Evolutionary conservation across 2,797 vertebrate genomes (phyloP).

Genomic region (Oreochromis grahami): DNA sequence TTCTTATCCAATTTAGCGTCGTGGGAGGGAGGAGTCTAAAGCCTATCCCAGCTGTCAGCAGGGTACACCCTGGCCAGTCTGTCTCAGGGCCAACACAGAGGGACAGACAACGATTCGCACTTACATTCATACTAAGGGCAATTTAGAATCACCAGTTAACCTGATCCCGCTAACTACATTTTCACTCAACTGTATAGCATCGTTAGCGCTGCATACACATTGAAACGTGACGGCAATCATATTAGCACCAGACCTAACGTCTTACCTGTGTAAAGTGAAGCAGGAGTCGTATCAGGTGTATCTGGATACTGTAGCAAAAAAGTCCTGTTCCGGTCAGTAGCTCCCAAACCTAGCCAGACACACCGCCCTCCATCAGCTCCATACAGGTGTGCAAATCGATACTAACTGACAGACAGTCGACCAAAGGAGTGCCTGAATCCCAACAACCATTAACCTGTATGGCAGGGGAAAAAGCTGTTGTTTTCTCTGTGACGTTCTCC

Average conservation of each 20-base stretch:
- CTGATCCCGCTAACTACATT: background rate
- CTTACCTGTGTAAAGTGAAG: background rate
- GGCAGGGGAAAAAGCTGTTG: background rate
- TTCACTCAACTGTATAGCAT: background rate
- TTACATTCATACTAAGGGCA: background rate
- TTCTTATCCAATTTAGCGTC: background rate
- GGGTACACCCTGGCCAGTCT: fast-evolving
- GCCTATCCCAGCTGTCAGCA: background rate
- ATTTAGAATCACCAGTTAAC: background rate
- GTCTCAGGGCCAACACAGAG: background rate
- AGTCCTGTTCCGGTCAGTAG: background rate
- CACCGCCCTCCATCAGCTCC: background rate
- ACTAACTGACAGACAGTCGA: background rate
- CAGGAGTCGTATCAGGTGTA: background rate
- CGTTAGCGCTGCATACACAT: too few species aligned
- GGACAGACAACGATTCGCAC: background rate
- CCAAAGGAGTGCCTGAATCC: background rate
- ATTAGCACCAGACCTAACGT: background rate
- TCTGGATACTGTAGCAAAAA: background rate
- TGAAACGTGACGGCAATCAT: background rate
- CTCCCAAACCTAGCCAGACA: background rate
- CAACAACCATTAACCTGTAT: background rate
- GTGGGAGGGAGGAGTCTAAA: background rate
- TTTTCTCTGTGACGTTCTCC: background rate
- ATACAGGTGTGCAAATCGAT: background rate